Percentiles rank a stretch among this genome's conserved stretches.
phyloP scores from a whole-genome alignment of 2,797 vertebrate genomes.

The Coregonus ussuriensis region DNA sequence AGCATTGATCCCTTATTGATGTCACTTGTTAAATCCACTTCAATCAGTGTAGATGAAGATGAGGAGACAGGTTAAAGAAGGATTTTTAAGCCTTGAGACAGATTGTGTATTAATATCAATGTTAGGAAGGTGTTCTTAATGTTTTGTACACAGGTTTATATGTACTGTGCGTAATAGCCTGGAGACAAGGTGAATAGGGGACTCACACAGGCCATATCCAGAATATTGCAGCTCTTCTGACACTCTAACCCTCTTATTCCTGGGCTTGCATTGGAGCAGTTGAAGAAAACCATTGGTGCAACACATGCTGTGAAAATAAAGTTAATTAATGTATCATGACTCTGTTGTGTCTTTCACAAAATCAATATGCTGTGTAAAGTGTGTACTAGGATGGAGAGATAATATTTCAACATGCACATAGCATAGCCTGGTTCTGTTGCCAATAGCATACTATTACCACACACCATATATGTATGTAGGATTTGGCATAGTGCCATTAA shows the following conservation, averaged over 20 bases:
- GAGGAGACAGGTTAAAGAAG: too few species aligned
- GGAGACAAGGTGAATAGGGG: not conserved
- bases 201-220: constrained; percentile 88
- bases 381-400: not conserved
- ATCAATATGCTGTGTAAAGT: not conserved
- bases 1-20: too few species aligned
- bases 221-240: constrained; percentile 81
- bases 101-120: too few species aligned
- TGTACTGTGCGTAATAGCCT: not conserved
- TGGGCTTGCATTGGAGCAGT: constrained; percentile 71
- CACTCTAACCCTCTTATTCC: constrained; percentile 78
- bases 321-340: not conserved
- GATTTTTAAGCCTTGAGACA: too few species aligned
- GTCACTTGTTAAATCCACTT: too few species aligned
- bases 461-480: not conserved
- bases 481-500: not conserved
- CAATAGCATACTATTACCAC: too few species aligned
- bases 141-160: too few species aligned
- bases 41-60: too few species aligned
- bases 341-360: not conserved
- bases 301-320: constrained; percentile 65
- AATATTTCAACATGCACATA: not conserved
- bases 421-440: not conserved
- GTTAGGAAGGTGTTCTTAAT: too few species aligned
- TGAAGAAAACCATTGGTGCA: constrained; percentile 79